These are phyloP conservation scores for Drosophila paramelanica DNA, from an alignment of 2,888 invertebrate genomes.

Conservation along the genomic window DNA sequence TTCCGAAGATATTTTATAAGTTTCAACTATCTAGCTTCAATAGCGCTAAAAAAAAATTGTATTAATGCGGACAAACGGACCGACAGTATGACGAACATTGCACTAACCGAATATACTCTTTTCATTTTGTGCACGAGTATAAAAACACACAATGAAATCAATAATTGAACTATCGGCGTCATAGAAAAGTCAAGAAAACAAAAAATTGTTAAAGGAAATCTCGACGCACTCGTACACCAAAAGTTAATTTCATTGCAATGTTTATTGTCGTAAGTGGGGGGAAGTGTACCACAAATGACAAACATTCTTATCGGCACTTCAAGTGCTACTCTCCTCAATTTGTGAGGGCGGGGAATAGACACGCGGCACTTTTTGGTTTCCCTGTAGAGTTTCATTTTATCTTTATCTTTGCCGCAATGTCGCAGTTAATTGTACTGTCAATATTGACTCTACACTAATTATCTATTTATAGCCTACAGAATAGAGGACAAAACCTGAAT, in stretches of 20 bases:
- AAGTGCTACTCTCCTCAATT: conserved; percentile 18
- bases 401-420: conserved; percentile 70
- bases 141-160: conserved; percentile 24
- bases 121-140: no score
- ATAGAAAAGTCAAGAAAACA: conserved; percentile 43
- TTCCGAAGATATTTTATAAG: no score
- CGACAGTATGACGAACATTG: no score
- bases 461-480: conserved; percentile 40
- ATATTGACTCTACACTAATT: conserved; percentile 60
- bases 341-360: not conserved
- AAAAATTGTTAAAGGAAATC: conserved; percentile 32
- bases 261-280: conserved; percentile 9
- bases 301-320: conserved; percentile 65
- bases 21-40: no score
- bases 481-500: not conserved
- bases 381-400: conserved; percentile 33
- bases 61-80: no score
- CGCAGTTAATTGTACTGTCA: conserved; percentile 60
- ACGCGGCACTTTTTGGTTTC: conserved; percentile 5
- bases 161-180: conserved; percentile 37
- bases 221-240: conserved; percentile 38
- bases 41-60: no score
- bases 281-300: conserved; percentile 46
- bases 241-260: conserved; percentile 68
- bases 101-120: no score